Percentiles rank a stretch among this genome's conserved stretches.
These are phyloP conservation scores for Nannoperca obscura DNA, from an alignment of 2,797 vertebrate genomes.

Conservation along the genomic window DNA sequence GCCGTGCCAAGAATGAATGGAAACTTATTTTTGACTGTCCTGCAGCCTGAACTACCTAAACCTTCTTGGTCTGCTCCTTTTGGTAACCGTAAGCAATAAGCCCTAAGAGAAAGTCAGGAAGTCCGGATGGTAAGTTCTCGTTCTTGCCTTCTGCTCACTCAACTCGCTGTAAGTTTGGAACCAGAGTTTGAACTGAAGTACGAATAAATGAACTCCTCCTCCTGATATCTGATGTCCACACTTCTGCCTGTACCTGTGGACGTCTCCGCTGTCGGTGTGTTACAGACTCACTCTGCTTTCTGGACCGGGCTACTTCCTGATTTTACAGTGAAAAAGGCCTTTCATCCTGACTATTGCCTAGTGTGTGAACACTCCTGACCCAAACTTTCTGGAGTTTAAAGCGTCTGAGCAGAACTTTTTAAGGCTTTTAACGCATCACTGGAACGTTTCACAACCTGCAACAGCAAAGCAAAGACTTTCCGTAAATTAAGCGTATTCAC, in stretches of 20 bases:
- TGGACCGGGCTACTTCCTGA: conserved; percentile 27
- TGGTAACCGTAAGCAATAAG: neutral
- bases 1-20: no score
- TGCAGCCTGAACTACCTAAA: neutral
- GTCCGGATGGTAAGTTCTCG: neutral
- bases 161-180: conserved; percentile 18
- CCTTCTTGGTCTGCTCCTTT: neutral
- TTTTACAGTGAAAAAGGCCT: conserved; percentile 38
- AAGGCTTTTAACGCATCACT: conserved; percentile 20
- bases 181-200: conserved; percentile 12
- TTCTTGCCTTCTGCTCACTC: neutral
- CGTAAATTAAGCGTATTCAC: conserved; percentile 10
- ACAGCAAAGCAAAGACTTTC: conserved; percentile 18
- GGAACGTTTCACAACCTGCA: conserved; percentile 29
- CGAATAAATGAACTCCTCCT: neutral
- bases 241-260: conserved; percentile 19
- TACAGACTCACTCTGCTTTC: conserved; percentile 3
- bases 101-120: neutral
- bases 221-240: conserved; percentile 9
- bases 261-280: conserved; percentile 15
- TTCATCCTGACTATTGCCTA: conserved; percentile 1
- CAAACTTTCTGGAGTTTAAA: conserved; percentile 19
- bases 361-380: conserved; percentile 6
- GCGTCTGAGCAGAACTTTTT: conserved; percentile 14
- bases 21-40: no score